Percentiles rank a stretch among this genome's conserved stretches.
These are phyloP conservation scores for Abrostola tripartita DNA, from an alignment of 2,888 invertebrate genomes.

Conservation along the genomic window DNA sequence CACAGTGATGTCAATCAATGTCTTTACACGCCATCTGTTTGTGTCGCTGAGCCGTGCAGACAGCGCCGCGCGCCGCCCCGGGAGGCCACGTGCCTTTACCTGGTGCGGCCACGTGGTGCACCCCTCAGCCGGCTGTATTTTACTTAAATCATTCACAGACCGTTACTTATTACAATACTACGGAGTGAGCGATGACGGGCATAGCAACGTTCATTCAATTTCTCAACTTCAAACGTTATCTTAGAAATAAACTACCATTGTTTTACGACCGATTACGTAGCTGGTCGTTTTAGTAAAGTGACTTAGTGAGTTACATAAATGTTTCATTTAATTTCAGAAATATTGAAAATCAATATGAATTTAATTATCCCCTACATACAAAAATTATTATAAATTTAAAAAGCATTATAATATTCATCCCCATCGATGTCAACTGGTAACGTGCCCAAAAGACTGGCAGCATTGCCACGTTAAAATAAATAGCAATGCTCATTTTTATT, in stretches of 20 bases:
- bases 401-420: too few relatives aligned
- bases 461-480: too few relatives aligned
- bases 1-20: conserved; percentile 16
- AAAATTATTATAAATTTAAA: too few relatives aligned
- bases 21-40: conserved; percentile 6
- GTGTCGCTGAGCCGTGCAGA: background rate
- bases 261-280: conserved; percentile 16
- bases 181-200: conserved; percentile 5
- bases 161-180: conserved; percentile 18
- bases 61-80: background rate
- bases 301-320: background rate
- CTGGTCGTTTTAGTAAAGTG: background rate
- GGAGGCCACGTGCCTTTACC: conserved; percentile 30
- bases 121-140: conserved; percentile 6
- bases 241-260: conserved; percentile 16
- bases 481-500: too few relatives aligned
- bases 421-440: too few relatives aligned
- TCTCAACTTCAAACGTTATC: conserved; percentile 23
- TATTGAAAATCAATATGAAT: too few relatives aligned
- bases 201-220: conserved; percentile 21
- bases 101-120: conserved; percentile 11
- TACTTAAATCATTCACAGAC: conserved; percentile 14
- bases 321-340: background rate
- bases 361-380: too few relatives aligned
- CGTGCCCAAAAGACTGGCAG: too few relatives aligned